Conservation (phyloP, 1,140 invertebrate genomes). For the Bombus picipes region DNA sequence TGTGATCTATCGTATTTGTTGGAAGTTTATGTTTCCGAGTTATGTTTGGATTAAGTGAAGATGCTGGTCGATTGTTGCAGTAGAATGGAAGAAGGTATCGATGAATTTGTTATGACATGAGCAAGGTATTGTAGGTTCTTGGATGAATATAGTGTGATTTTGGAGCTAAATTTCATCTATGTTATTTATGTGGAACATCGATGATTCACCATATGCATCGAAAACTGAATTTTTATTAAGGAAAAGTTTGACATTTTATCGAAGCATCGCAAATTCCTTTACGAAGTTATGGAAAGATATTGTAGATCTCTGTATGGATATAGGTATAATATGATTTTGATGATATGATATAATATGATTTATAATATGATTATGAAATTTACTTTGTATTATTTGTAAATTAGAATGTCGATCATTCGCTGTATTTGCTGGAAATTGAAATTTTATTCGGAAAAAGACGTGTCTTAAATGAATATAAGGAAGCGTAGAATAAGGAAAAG, state of each 20-base stretch:
- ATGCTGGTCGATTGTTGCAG: background rate
- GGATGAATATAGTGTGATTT: background rate
- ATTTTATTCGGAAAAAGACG: background rate
- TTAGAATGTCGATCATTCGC: background rate
- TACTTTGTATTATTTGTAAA: background rate
- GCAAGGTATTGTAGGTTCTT: background rate
- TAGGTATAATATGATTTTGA: background rate
- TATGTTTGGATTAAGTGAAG: background rate
- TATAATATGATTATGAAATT: no score
- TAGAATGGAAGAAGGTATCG: background rate
- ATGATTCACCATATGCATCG: background rate
- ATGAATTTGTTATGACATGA: background rate
- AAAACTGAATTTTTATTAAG: background rate
- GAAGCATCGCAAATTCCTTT: background rate
- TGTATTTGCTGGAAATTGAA: background rate
- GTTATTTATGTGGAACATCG: background rate
- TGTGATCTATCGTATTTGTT: background rate
- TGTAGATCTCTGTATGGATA: background rate
- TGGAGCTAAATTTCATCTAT: background rate
- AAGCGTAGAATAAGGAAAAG: background rate
- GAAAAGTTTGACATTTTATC: background rate
- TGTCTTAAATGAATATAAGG: background rate
- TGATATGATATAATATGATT: no score
- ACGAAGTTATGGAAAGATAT: background rate
- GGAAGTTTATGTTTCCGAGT: background rate